A percentile compares a stretch with the other conserved stretches of the same genome.
Evolutionary conservation across 2,888 invertebrate species (phyloP).

Genomic region (Chromoteleia sp.): DNA sequence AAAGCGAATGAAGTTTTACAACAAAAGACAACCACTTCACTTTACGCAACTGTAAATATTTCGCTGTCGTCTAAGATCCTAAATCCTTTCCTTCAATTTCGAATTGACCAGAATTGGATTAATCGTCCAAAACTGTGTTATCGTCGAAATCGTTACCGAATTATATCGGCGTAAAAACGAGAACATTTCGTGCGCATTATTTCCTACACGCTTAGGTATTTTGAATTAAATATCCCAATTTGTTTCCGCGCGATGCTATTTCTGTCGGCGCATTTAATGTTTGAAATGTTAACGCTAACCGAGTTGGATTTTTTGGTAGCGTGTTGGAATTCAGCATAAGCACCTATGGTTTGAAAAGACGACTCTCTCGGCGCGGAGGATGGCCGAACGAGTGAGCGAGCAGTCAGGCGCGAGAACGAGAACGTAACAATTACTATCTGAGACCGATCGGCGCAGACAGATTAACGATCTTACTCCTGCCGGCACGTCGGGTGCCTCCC

Average conservation of each 20-base stretch:
- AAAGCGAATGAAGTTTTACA: no score
- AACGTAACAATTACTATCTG: constrained; percentile 85
- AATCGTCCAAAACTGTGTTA: no score
- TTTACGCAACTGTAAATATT: no score
- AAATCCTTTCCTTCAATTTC: no score
- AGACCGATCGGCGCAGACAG: constrained; percentile 84
- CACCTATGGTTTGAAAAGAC: constrained; percentile 47
- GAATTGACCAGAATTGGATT: no score
- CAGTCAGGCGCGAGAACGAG: constrained; percentile 82
- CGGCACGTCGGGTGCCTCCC: constrained; percentile 81
- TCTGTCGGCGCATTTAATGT: constrained; percentile 34
- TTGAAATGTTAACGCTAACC: constrained; percentile 62
- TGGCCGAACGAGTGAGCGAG: constrained; percentile 70
- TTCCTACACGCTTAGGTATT: background rate
- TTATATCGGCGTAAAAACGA: no score
- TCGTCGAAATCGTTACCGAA: no score
- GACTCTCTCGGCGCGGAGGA: constrained; percentile 56
- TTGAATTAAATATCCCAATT: constrained; percentile 36
- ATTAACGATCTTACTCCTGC: constrained; percentile 84
- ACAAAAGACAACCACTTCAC: no score
- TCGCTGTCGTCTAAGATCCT: no score
- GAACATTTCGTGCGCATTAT: no score
- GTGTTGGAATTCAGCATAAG: constrained; percentile 64
- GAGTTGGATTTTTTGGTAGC: constrained; percentile 63
- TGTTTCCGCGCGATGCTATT: constrained; percentile 40